phyloP scores from a whole-genome alignment of 2,888 invertebrate species.

The Mycalesis mineus region DNA sequence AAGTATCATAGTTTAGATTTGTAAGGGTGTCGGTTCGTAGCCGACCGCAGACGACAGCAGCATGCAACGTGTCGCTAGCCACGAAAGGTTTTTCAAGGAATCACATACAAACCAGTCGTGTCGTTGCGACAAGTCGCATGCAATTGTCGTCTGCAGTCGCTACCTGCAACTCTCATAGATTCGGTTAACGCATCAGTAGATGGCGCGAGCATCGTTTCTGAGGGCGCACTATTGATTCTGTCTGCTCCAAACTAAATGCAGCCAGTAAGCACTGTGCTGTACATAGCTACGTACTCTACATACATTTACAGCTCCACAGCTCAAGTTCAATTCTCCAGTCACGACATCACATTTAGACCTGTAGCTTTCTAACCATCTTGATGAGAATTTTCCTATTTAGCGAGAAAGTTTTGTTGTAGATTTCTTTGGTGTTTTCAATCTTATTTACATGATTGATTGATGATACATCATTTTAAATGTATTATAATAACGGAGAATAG shows the following conservation, averaged over 20 bases:
- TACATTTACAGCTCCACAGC: conserved; percentile 36
- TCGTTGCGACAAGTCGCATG: no score
- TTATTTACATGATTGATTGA: not conserved
- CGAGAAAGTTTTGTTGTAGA: conserved; percentile 34
- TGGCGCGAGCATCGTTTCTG: conserved; percentile 46
- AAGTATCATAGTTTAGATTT: no score
- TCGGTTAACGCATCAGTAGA: conserved; percentile 44
- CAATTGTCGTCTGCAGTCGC: no score
- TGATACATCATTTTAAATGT: no score
- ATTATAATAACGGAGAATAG: no score
- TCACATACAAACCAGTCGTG: no score
- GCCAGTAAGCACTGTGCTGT: conserved; percentile 44
- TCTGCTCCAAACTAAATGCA: conserved; percentile 63
- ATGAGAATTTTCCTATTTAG: conserved; percentile 38
- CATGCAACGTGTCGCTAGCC: no score
- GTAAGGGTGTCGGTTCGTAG: no score
- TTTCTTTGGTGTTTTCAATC: not conserved
- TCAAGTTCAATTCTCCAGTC: conserved; percentile 51
- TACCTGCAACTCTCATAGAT: no score
- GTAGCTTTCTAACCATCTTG: conserved; percentile 49
- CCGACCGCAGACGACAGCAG: no score
- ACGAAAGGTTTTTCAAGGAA: no score
- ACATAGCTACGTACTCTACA: conserved; percentile 29
- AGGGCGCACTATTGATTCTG: conserved; percentile 65
- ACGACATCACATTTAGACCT: conserved; percentile 51